These are phyloP conservation scores for Steinernema scapterisci DNA, from an alignment of 2,888 invertebrate species.

Conservation along the genomic window DNA sequence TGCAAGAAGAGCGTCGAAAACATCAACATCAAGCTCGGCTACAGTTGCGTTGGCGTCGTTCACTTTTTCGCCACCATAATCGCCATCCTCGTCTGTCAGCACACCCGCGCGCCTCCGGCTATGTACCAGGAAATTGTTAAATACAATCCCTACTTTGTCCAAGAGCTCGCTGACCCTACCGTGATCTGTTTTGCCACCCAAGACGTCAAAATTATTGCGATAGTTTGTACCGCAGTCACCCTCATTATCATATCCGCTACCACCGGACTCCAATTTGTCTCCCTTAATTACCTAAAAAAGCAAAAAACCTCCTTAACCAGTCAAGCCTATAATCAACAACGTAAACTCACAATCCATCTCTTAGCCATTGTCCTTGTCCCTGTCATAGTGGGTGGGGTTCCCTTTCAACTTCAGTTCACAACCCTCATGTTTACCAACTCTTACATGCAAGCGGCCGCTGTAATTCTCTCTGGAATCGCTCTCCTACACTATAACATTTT, in stretches of 20 bases:
- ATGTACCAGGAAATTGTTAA: constrained; percentile 10
- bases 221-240: neutral
- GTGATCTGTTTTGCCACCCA: constrained; percentile 12
- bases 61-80: constrained; percentile 27
- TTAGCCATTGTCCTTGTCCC: constrained; percentile 16
- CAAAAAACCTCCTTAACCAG: neutral
- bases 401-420: neutral
- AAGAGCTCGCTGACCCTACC: constrained; percentile 2
- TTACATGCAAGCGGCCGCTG: constrained; percentile 1
- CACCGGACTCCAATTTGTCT: constrained; percentile 2
- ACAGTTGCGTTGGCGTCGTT: neutral
- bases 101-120: neutral
- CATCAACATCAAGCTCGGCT: neutral
- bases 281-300: neutral
- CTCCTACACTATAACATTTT: constrained; percentile 22
- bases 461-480: neutral
- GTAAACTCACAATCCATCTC: neutral
- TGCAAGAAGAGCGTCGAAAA: constrained; percentile 17
- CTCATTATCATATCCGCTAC: neutral
- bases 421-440: constrained; percentile 7
- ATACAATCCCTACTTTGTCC: neutral
- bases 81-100: constrained; percentile 17
- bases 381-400: neutral
- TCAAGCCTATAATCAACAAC: neutral
- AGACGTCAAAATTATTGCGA: neutral